Evolutionary conservation across 1,140 invertebrate genomes (phyloP).

Genomic region (Danaus melanippus): DNA sequence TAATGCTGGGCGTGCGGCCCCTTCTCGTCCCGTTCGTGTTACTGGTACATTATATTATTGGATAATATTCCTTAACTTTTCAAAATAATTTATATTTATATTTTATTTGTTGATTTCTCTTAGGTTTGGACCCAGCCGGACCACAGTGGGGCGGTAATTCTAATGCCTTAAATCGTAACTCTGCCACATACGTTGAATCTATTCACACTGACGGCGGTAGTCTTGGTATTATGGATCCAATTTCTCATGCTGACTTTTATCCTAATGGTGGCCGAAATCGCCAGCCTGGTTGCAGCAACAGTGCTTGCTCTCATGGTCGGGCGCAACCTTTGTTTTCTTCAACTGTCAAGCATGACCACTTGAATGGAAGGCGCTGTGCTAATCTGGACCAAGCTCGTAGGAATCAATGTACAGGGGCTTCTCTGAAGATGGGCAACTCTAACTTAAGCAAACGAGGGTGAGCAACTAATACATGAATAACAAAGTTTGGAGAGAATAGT

Average conservation of each 20-base stretch:
- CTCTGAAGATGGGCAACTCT: constrained; percentile 51
- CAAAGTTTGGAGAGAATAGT: too few relatives aligned
- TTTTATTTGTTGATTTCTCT: too few relatives aligned
- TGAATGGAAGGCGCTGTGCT: constrained; percentile 53
- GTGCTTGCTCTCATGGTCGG: constrained; percentile 68
- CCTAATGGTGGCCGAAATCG: constrained; percentile 70
- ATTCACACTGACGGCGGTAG: constrained; percentile 74
- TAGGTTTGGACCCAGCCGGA: constrained; percentile 77
- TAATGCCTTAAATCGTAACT: constrained; percentile 43
- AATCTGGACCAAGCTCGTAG: constrained; percentile 32
- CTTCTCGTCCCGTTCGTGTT: constrained; percentile 30
- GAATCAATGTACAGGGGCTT: constrained; percentile 32
- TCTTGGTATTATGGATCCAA: constrained; percentile 48
- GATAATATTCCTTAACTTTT: background rate
- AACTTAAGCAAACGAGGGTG: constrained; percentile 42
- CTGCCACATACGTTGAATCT: constrained; percentile 74
- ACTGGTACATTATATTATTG: constrained; percentile 43
- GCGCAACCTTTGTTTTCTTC: constrained; percentile 72
- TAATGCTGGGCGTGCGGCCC: constrained; percentile 38
- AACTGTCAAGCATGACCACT: constrained; percentile 62
- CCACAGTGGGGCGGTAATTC: constrained; percentile 66
- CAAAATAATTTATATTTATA: background rate
- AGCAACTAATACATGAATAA: background rate
- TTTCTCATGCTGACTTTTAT: constrained; percentile 73
- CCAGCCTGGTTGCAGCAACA: constrained; percentile 77